Evolutionary conservation across 2,113 vertebrate genomes (phyloP), one percentile per base, ranked within the genome.

Genomic region (Paracanthobrama guichenoti): DNA sequence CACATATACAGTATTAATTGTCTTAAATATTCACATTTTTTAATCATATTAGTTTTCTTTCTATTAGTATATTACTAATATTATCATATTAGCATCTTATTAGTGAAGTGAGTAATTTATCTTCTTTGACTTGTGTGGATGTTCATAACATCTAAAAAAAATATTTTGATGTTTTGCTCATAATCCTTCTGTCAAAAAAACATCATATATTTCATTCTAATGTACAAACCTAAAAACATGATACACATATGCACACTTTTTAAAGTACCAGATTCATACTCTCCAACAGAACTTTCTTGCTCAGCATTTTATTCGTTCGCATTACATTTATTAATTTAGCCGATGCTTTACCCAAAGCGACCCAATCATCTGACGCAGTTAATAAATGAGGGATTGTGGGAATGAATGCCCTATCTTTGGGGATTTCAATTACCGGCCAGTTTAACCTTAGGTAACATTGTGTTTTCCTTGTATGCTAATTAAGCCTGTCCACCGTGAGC

Each of bases 361-460:
- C 53, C 18, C 46, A 5, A 18, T 50, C 24, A 35, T 42, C 2
- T 22, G 57, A 31, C 14, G 26, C 24, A 1, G 24, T 48, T 46
- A 73, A 73, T 73, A 75, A 75, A 75, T 31, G 73, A 75, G 73
- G 48, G 24, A 53, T 20, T 31, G n/a, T 42, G 53, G 81, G 59
- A 83, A 14, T 64, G 57, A 64, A 75, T 18, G 72, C 18, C 42
- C n/a, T 57, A 35, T 84, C 59, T 73, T 31, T 44, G 28, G 26
- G 31, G 26, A 69, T 78, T 84, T 78, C 82, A 84, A 78, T 76
- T 76, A 84, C 59, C n/a, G 6, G 24, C 44, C 60, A 39, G 82
- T 78, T 84, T 77, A 78, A 78, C 73, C 82, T 53, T 44, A 78
- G 42, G 12, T 13, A 42, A 3, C 44, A 12, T 22, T 69, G 53